Conservation (phyloP, 2,888 invertebrate species). For the Aricia artaxerxes region DNA sequence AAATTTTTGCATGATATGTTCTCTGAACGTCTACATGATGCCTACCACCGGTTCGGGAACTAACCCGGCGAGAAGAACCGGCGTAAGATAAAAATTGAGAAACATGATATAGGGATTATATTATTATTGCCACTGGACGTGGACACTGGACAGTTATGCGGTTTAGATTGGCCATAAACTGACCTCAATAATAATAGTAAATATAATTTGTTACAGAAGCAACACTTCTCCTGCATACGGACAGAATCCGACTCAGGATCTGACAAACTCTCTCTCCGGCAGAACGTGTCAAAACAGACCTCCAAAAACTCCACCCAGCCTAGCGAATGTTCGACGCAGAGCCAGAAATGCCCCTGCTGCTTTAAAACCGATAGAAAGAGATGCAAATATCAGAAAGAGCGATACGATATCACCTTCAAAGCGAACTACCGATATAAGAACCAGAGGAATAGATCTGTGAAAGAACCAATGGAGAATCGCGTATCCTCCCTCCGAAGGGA, state of each 20-base stretch:
- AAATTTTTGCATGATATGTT: too few species aligned
- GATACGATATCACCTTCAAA: conserved; percentile 71
- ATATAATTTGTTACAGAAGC: conserved; percentile 59
- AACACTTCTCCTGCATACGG: conserved; percentile 69
- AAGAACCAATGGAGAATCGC: conserved; percentile 79
- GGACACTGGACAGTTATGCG: too few species aligned
- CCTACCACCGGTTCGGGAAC: too few species aligned
- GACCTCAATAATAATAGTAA: too few species aligned
- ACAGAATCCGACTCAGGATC: conserved; percentile 74
- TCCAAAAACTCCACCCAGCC: conserved; percentile 62
- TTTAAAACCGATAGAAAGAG: conserved; percentile 62
- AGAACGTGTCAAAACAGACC: conserved; percentile 64
- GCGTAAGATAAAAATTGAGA: too few species aligned
- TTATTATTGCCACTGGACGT: too few species aligned
- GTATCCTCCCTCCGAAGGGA: conserved; percentile 87
- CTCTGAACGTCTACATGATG: too few species aligned
- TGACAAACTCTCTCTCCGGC: conserved; percentile 67
- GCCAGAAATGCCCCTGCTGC: conserved; percentile 70
- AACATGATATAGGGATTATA: too few species aligned
- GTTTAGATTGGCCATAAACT: too few species aligned
- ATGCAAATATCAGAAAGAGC: conserved; percentile 56
- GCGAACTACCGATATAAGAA: conserved; percentile 69
- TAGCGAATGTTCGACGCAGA: conserved; percentile 63
- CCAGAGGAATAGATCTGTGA: conserved; percentile 75
- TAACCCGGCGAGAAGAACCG: too few species aligned